Base-by-base conservation (phyloP, 2,113 vertebrate species). In the Hymenochirus boettgeri region DNA sequence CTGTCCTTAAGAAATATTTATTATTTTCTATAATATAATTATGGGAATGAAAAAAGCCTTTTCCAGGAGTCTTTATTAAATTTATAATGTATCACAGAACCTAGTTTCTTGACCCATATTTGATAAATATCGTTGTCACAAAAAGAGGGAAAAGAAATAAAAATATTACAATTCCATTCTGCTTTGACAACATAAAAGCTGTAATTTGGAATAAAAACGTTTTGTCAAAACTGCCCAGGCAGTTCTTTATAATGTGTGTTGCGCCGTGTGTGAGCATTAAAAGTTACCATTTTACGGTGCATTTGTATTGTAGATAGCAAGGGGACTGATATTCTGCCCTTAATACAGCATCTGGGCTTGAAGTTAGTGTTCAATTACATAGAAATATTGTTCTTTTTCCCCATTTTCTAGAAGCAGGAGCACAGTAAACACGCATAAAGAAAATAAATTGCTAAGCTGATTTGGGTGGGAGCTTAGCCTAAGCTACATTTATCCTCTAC, bases 361-460 rank as follows among this genome's bases (percentile, higher is more conserved):
- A 66, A 66, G 64, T 66, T 65, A 58, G 64, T 58, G 45, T 66
- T 66, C 63, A 66, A 66, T 66, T 66, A 66, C 55, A 66, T 35
- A 66, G 63, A 66, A 66, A 66, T 66, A 66, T 66, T 57, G 54
- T 66, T 66, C 55, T 21, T 66, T 57, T 29, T 35, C 29, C 24
- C 6, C 54, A 66, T 66, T 33, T 66, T 46, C 46, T 66, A 58
- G 42, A 57, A 66, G 63, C 22, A 50, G 48, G 63, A 66, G 22
- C 54, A 51, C 63, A 31, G 46, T 29, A 25, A 35, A 51, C 54
- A 39, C 39, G 58, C 63, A 66, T 66, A 66, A 66, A 66, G 62
- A 57, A 58, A 66, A 58, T 29, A 58, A 51, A 66, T 58, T 25
- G 55, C 21, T 24, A 66, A 39, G 23, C 45, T 52, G 39, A 66